phyloP scores from a whole-genome alignment of 2,888 invertebrate genomes.

The Nasonia oneida region DNA sequence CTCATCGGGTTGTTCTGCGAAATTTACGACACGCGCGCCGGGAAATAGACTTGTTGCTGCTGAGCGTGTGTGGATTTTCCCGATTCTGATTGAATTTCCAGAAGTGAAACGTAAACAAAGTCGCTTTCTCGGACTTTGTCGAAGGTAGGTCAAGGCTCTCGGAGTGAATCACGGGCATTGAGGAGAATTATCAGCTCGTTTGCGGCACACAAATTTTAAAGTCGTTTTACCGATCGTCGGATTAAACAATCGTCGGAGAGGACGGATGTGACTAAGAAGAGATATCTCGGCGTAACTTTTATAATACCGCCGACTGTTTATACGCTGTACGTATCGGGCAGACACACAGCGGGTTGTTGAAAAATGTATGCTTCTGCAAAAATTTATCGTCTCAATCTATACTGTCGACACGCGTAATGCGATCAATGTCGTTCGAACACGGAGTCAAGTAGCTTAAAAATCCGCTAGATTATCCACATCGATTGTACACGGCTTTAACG shows the following conservation, averaged over 20 bases:
- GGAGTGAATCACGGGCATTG: neutral
- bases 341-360: neutral
- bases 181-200: neutral
- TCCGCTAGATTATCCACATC: neutral
- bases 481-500: neutral
- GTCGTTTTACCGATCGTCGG: neutral
- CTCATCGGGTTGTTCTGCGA: neutral
- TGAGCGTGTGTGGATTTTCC: neutral
- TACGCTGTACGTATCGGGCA: neutral
- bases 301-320: neutral
- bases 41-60: neutral
- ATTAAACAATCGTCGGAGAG: neutral
- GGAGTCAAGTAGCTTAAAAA: neutral
- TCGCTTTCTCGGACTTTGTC: neutral
- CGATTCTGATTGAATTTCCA: neutral
- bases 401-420: neutral
- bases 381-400: too few relatives aligned
- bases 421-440: neutral
- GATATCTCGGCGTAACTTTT: neutral
- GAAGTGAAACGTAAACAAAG: neutral
- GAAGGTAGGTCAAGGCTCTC: neutral
- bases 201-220: neutral
- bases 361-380: neutral
- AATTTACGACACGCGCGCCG: neutral
- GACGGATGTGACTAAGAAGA: conserved; percentile 7